Base-by-base conservation (phyloP, 2,888 invertebrate species). In the Siphonodentalium dalli region DNA sequence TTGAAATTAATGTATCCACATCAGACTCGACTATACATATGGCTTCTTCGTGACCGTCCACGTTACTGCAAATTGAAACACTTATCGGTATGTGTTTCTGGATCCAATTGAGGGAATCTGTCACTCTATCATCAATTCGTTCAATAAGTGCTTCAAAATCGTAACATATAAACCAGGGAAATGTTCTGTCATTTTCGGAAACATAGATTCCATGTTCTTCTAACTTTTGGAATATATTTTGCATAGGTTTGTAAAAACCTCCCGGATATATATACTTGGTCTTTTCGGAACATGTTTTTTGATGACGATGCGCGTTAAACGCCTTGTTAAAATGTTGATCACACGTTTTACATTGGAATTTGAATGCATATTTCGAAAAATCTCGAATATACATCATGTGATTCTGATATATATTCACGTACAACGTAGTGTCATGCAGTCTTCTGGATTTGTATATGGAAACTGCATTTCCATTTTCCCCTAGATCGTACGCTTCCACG, bases 141-240 rank as follows among this genome's bases (percentile, higher is more conserved):
- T 37, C 20, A 8, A 61, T 21, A 42, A 61, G 48, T 13, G 50
- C 34, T 44, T 61, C 57, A 24, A 54, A 54, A 33, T 61, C 57
- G 31, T 46, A 57, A 11, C 50, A 47, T 24, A 37, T 34, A 31
- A 54, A 57, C 48, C 51, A 61, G 1, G 50, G 47, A 18, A 39
- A 61, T 3, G 47, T 34, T 8, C 57, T 46, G 8, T 54, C 41
- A 23, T 43, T 46, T 18, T 33, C 15, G 20, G 54, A 38, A n/a
- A 61, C 46, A 15, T 20, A 18, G 23, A 54, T 58, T 8, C 52
- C 57, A 20, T 47, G 13, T 15, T 45, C 51, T 31, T 53, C 54
- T 41, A 57, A 27, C 15, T 41, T n/a, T 1, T 61, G 48, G 21
- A 57, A 57, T 1, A 54, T 11, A 20, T 40, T 40, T 21, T 34